Percentiles rank a stretch among this genome's conserved stretches.
phyloP scores from a whole-genome alignment of 92 coral and sea anemone species.

The Diadumene lineata region DNA sequence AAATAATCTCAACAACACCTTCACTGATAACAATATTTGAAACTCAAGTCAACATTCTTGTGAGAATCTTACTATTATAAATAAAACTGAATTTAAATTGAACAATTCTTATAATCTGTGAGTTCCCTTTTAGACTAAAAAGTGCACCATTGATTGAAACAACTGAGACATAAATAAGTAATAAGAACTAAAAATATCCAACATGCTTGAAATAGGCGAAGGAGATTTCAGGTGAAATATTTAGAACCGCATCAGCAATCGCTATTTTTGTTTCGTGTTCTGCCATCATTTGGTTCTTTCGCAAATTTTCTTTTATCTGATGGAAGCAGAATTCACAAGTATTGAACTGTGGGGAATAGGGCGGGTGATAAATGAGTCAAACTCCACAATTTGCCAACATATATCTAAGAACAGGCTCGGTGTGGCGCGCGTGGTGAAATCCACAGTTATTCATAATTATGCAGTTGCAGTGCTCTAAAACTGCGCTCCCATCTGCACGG shows the following conservation, averaged over 20 bases:
- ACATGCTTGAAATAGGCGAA: conserved; percentile 29
- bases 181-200: conserved; percentile 1
- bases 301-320: conserved; percentile 42
- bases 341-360: conserved; percentile 55
- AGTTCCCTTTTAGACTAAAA: background rate
- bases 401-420: conserved; percentile 47
- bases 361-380: conserved; percentile 60
- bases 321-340: conserved; percentile 44
- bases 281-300: conserved; percentile 37
- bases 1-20: background rate
- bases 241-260: conserved; percentile 28
- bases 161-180: background rate
- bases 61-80: background rate
- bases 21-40: background rate
- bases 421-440: conserved; percentile 56
- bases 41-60: background rate
- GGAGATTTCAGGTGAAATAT: conserved; percentile 29
- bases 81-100: background rate
- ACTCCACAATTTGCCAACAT: conserved; percentile 43
- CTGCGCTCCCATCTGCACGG: conserved; percentile 46
- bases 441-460: conserved; percentile 71
- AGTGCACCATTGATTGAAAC: background rate
- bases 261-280: conserved; percentile 32
- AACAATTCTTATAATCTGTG: no score
- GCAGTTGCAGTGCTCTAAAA: conserved; percentile 39